Conservation (phyloP, 2,113 vertebrate species). For the Tyrannus savana region DNA sequence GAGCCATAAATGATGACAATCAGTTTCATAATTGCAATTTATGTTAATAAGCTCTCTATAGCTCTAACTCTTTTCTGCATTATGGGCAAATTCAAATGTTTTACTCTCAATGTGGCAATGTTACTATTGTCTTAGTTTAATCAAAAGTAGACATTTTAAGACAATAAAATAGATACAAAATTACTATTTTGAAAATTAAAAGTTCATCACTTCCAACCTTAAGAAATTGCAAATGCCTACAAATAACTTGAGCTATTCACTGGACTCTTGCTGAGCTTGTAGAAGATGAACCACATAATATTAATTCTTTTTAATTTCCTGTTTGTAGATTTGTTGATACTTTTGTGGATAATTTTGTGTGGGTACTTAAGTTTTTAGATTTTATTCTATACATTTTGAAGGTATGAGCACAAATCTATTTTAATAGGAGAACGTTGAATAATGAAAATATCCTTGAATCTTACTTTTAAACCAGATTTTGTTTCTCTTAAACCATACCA, state of each 20-base stretch:
- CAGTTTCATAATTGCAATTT: conserved; percentile 34
- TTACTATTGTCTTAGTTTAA: background rate
- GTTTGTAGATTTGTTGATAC: background rate
- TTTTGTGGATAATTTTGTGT: background rate
- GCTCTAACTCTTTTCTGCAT: background rate
- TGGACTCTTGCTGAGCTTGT: background rate
- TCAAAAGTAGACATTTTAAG: background rate
- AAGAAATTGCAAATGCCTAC: background rate
- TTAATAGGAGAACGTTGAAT: background rate
- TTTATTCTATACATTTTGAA: background rate
- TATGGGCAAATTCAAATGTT: background rate
- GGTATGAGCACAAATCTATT: background rate
- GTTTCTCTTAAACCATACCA: background rate
- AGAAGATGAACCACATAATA: background rate
- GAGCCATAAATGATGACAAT: conserved; percentile 12
- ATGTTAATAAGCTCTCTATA: background rate
- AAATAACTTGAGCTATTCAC: background rate
- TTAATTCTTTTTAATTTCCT: background rate
- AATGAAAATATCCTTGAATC: background rate
- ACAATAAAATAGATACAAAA: background rate
- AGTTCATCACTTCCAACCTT: background rate
- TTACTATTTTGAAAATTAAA: background rate
- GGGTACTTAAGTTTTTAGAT: background rate
- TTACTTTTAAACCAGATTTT: background rate
- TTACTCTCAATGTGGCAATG: background rate